A percentile compares a stretch with the other conserved stretches of the same genome.
Evolutionary conservation across 2,888 invertebrate genomes (phyloP).

Genomic region (Pandemis corylana): DNA sequence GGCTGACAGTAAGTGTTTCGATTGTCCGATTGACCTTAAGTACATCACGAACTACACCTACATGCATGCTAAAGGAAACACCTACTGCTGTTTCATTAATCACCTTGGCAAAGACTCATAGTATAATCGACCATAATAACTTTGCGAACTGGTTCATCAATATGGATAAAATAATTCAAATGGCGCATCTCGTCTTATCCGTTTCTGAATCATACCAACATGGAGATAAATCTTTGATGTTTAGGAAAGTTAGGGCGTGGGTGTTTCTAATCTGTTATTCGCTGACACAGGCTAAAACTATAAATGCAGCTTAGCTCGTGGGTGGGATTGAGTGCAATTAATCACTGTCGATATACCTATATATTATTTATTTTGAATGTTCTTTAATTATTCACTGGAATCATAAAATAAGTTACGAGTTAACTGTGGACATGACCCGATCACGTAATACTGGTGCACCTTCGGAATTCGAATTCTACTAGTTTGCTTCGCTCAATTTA

Average conservation of each 20-base stretch:
- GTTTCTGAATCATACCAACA: not conserved
- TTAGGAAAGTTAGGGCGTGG: not conserved
- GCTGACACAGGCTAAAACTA: not conserved
- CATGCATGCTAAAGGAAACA: conserved; percentile 25
- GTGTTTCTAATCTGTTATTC: conserved; percentile 1
- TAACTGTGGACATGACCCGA: not conserved
- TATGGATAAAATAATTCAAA: not conserved
- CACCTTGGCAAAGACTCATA: conserved; percentile 16
- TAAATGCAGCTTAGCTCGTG: not conserved
- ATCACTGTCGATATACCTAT: not conserved
- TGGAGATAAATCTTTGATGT: not conserved
- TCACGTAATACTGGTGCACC: conserved; percentile 25
- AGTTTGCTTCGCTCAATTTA: conserved; percentile 26
- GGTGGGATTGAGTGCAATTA: not conserved
- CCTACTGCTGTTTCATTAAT: conserved; percentile 34
- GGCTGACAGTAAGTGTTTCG: conserved; percentile 9
- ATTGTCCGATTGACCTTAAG: conserved; percentile 27
- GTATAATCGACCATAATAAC: not conserved
- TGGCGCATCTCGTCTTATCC: not conserved
- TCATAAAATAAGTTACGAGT: not conserved
- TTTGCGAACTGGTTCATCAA: conserved; percentile 1
- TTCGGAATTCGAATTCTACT: conserved; percentile 20
- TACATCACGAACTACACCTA: conserved; percentile 37
- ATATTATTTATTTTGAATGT: not conserved
- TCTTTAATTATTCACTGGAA: not conserved